Percentiles rank a stretch among this genome's conserved stretches.
Conservation (phyloP, 2,113 vertebrate genomes). For the Canis aureus region DNA sequence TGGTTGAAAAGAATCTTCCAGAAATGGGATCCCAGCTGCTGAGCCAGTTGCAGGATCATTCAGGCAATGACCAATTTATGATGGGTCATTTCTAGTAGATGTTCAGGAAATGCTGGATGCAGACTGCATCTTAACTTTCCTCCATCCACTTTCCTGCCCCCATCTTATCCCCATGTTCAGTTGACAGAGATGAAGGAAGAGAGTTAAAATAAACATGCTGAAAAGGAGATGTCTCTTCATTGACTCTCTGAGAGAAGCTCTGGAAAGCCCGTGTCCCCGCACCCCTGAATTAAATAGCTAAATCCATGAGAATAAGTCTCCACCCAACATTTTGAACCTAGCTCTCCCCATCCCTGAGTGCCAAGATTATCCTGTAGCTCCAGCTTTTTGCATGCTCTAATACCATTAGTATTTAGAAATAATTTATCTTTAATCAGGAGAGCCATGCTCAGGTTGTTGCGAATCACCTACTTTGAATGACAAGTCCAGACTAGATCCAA, state of each 20-base stretch:
- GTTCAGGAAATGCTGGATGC: neutral
- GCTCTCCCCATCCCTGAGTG: neutral
- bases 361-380: slow-evolving; percentile 63
- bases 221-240: neutral
- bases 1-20: neutral
- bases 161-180: accelerated
- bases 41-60: too few species aligned
- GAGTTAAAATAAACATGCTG: neutral
- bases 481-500: slow-evolving; percentile 33
- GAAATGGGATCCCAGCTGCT: neutral
- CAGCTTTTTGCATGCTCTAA: neutral
- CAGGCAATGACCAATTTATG: too few species aligned
- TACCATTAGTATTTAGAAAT: slow-evolving; percentile 27
- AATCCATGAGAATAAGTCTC: neutral
- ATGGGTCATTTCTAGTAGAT: neutral
- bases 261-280: neutral
- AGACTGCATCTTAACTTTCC: too few species aligned
- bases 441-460: slow-evolving; percentile 35
- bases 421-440: slow-evolving; percentile 33
- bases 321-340: neutral
- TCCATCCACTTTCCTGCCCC: neutral
- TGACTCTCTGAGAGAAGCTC: neutral
- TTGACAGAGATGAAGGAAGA: neutral
- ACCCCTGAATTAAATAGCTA: slow-evolving; percentile 42
- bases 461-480: neutral